These are phyloP conservation scores for Cynopterus brachyotis DNA, from an alignment of 2,113 vertebrate genomes.

Conservation along the genomic window DNA sequence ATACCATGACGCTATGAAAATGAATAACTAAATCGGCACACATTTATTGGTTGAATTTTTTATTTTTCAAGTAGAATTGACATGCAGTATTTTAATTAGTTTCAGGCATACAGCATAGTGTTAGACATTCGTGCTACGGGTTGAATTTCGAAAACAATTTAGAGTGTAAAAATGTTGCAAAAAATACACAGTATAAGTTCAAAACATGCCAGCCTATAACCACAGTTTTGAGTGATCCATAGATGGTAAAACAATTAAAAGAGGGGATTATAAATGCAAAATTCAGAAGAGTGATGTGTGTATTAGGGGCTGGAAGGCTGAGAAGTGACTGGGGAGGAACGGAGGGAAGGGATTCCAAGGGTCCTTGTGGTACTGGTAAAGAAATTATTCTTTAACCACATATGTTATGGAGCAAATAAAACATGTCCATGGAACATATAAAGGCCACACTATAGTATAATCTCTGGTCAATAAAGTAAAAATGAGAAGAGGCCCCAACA, in stretches of 20 bases:
- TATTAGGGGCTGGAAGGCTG: fast-evolving
- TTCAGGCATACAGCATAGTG: too few relatives aligned
- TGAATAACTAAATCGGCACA: neutral
- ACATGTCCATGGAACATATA: neutral
- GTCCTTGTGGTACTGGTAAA: neutral
- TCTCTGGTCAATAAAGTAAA: neutral
- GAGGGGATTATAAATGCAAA: neutral
- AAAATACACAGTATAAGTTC: neutral
- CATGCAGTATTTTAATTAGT: too few relatives aligned
- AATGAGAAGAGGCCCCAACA: neutral
- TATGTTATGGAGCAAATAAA: neutral
- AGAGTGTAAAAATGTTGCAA: neutral
- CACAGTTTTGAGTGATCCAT: neutral
- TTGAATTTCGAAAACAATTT: neutral
- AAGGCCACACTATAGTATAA: fast-evolving
- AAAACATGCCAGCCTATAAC: neutral
- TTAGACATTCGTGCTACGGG: neutral
- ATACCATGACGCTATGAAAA: neutral
- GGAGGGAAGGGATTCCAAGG: neutral
- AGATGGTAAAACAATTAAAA: neutral
- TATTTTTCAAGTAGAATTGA: too few relatives aligned
- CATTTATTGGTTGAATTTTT: neutral
- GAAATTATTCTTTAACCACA: neutral
- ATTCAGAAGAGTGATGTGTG: neutral
- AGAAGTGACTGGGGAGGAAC: neutral